phyloP scores from a whole-genome alignment of 2,888 invertebrate species.

The Drosophila macrospina region DNA sequence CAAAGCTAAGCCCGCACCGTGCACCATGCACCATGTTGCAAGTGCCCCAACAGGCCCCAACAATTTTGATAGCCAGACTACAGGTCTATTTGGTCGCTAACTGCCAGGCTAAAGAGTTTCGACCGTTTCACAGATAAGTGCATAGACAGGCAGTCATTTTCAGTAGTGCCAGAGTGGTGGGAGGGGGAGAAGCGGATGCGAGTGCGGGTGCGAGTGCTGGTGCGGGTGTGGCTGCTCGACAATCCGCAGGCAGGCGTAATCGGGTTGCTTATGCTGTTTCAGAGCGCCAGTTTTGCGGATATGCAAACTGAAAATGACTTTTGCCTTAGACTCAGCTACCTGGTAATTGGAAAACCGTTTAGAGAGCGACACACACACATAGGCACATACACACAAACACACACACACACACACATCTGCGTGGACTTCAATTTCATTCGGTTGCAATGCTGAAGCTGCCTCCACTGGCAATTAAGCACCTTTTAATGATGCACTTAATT shows the following conservation, averaged over 20 bases:
- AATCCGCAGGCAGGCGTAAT: constrained; percentile 49
- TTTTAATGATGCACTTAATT: constrained; percentile 79
- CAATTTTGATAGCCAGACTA: constrained; percentile 39
- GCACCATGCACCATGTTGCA: constrained; percentile 19
- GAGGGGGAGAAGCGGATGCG: background rate
- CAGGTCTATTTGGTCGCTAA: constrained; percentile 23
- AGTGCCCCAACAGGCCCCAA: constrained; percentile 22
- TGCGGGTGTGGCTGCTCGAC: constrained; percentile 23
- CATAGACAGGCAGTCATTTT: constrained; percentile 9
- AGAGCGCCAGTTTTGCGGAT: constrained; percentile 53
- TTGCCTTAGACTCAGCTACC: constrained; percentile 52
- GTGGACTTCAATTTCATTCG: constrained; percentile 44
- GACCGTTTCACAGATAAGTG: constrained; percentile 38
- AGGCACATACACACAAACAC: background rate
- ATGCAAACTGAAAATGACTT: constrained; percentile 76
- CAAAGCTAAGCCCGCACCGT: constrained; percentile 9
- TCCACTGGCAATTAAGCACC: constrained; percentile 54
- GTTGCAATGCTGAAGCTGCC: constrained; percentile 33
- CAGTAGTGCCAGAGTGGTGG: background rate
- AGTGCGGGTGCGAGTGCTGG: background rate
- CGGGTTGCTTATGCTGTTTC: constrained; percentile 56
- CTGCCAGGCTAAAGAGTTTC: constrained; percentile 9
- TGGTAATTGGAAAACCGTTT: constrained; percentile 75
- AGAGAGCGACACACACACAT: constrained; percentile 32
- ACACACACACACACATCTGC: background rate